Base-by-base conservation (phyloP, 2,113 vertebrate genomes). In the Corvus cornix region DNA sequence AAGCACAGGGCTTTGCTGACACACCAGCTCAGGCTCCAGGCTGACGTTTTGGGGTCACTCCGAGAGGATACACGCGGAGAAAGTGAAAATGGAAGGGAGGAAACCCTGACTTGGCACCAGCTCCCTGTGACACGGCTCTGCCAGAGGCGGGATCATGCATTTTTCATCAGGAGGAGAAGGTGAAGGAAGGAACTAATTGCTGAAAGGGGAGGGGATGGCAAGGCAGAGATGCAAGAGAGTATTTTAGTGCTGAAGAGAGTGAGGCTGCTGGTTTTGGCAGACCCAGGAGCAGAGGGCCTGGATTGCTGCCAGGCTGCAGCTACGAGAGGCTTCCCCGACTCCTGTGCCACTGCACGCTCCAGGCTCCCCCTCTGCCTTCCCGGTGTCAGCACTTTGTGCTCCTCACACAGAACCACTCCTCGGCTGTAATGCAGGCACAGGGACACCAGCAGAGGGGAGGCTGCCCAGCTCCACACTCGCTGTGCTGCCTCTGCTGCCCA, bases 371-470 rank as follows among this genome's bases (percentile, higher is more conserved):
- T 27, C 26, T 41, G 28, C 77, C 43, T 7, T 8, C n/a, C 31
- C 51, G 1, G 55, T 0, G 44, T 0, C 76, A 88, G 13, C 2
- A 16, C 53, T 9, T 16, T 0, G 10, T 33, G 78, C 0, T 75
- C 58, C 74, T 75, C 10, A 19, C 33, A 7, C 51, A 56, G 14
- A 11, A 0, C 30, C 43, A 11, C 0, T 39, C 20, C 51, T 27
- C 6, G 81, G 11, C 64, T 30, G 0, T 11, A 15, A 6, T 1
- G 41, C 4, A 16, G 63, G 53, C 75, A 48, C 26, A 18, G 4
- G 67, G 63, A 13, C 55, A 39, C 12, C 74, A 22, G 6, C 19
- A 27, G 12, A 51, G 70, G 16, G 51, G 21, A 63, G 75, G 60
- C 33, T 75, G 76, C 64, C 22, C 77, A 19, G 18, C 35, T 2